phyloP scores from a whole-genome alignment of 2,888 invertebrate genomes.

The Acleris cristana region DNA sequence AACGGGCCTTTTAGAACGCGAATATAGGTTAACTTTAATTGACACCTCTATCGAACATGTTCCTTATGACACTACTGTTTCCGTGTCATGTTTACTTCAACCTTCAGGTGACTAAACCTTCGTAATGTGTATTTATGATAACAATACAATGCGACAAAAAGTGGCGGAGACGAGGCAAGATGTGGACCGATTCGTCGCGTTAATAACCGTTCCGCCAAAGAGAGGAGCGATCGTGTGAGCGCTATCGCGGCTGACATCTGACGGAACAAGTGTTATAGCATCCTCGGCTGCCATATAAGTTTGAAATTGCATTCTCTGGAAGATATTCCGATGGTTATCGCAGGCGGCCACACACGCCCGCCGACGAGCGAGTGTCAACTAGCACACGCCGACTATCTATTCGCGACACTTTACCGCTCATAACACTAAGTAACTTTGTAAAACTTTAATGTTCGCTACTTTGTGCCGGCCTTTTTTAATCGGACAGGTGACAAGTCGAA shows the following conservation, averaged over 20 bases:
- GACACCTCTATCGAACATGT: too few species aligned
- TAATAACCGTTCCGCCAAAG: constrained; percentile 64
- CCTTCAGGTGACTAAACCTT: constrained; percentile 14
- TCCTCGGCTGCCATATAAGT: constrained; percentile 71
- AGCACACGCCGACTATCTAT: constrained; percentile 65
- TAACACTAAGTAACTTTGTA: constrained; percentile 59
- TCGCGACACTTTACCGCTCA: constrained; percentile 72
- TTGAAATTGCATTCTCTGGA: constrained; percentile 60
- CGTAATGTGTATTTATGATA: constrained; percentile 37
- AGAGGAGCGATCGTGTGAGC: constrained; percentile 52
- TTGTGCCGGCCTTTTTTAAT: constrained; percentile 20
- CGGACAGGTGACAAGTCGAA: constrained; percentile 22
- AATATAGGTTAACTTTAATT: too few species aligned
- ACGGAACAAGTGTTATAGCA: constrained; percentile 77
- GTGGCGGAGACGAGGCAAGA: constrained; percentile 32
- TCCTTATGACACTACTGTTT: not conserved
- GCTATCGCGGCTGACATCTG: constrained; percentile 69
- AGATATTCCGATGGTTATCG: constrained; percentile 72
- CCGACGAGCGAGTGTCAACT: constrained; percentile 60
- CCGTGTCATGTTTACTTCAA: constrained; percentile 11
- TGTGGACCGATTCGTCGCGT: constrained; percentile 51
- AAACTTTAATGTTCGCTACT: constrained; percentile 56
- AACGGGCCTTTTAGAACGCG: too few species aligned
- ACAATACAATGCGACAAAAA: constrained; percentile 38
- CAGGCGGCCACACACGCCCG: constrained; percentile 65